Conservation (phyloP, 1,140 invertebrate species). For the Drosophila lacteicornis region DNA sequence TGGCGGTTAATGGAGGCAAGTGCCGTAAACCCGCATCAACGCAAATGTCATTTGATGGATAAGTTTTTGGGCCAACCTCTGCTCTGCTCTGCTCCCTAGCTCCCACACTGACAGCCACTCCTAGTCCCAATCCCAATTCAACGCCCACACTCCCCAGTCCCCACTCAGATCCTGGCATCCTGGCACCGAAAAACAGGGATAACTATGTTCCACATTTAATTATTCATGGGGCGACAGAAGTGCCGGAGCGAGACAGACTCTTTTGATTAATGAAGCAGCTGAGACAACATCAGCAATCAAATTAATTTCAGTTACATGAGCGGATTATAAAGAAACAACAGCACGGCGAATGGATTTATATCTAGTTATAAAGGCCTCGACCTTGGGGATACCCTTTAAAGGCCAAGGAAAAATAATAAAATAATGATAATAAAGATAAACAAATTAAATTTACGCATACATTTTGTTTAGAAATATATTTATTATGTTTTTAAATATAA, state of each 20-base stretch:
- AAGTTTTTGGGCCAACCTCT: conserved; percentile 61
- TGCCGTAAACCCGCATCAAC: conserved; percentile 73
- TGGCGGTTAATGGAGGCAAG: conserved; percentile 22
- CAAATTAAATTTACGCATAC: too few relatives aligned
- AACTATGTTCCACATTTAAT: conserved; percentile 80
- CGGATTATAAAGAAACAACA: conserved; percentile 64
- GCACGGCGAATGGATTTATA: background rate
- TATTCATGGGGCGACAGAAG: conserved; percentile 72
- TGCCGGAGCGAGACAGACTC: conserved; percentile 35
- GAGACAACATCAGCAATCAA: conserved; percentile 83
- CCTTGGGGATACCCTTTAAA: background rate
- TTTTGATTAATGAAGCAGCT: conserved; percentile 83
- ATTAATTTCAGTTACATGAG: conserved; percentile 82
- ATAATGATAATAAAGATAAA: background rate
- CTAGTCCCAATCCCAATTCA: too few relatives aligned
- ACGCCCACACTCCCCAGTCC: too few relatives aligned
- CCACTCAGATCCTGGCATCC: conserved; percentile 23
- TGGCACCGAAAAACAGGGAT: conserved; percentile 38
- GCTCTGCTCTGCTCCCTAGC: background rate
- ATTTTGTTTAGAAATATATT: background rate
- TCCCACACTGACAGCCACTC: too few relatives aligned
- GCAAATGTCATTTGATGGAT: conserved; percentile 81
- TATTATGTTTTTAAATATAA: too few relatives aligned
- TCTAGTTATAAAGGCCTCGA: background rate
- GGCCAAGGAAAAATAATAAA: background rate